These are phyloP conservation scores for Melanotaenia trifasciata DNA, from an alignment of 2,797 vertebrate species.

Conservation along the genomic window DNA sequence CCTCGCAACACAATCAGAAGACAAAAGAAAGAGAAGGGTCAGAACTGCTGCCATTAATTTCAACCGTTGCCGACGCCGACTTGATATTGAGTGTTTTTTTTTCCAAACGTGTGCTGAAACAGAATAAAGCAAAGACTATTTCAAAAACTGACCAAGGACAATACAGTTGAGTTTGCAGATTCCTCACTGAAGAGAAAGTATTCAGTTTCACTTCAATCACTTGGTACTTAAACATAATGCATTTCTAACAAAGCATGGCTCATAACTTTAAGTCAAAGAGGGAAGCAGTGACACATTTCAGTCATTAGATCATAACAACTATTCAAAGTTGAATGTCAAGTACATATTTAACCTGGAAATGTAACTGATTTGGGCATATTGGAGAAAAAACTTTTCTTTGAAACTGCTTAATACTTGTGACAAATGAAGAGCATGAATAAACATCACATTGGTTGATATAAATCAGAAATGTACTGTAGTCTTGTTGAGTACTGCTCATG, in stretches of 20 bases:
- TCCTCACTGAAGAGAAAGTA: slow-evolving; percentile 41
- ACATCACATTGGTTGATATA: background rate
- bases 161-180: slow-evolving; percentile 38
- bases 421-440: slow-evolving; percentile 21
- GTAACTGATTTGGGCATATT: slow-evolving; percentile 12
- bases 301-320: slow-evolving; percentile 19
- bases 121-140: slow-evolving; percentile 41
- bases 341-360: slow-evolving; percentile 19
- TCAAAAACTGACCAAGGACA: slow-evolving; percentile 52
- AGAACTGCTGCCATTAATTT: slow-evolving; percentile 34
- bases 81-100: slow-evolving; percentile 35
- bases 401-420: background rate
- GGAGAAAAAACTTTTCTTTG: slow-evolving; percentile 10
- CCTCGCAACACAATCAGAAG: slow-evolving; percentile 42
- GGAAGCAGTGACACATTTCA: slow-evolving; percentile 28
- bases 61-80: slow-evolving; percentile 25
- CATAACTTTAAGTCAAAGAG: slow-evolving; percentile 21
- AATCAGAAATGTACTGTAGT: background rate
- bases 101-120: slow-evolving; percentile 17
- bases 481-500: background rate
- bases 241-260: slow-evolving; percentile 26
- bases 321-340: slow-evolving; percentile 50
- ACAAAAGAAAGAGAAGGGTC: slow-evolving; percentile 31
- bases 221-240: slow-evolving; percentile 29
- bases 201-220: slow-evolving; percentile 45